A percentile compares a stretch with the other conserved stretches of the same genome.
Conservation (phyloP, 2,797 vertebrate species). For the Sebastes kiyomatsui region DNA sequence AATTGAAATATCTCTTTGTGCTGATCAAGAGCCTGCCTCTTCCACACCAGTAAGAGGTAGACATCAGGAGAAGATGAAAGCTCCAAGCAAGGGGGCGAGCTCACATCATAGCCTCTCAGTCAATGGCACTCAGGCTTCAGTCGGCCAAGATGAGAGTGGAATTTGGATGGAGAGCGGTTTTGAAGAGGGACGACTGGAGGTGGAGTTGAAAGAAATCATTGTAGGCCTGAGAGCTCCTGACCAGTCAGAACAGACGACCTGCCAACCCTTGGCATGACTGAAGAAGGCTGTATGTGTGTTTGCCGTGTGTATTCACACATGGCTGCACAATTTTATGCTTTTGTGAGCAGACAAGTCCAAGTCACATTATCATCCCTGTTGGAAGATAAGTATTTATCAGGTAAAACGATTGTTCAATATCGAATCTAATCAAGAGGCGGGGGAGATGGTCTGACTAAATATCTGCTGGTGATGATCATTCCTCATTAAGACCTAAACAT, state of each 20-base stretch:
- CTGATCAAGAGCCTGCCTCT: constrained; percentile 61
- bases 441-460: neutral
- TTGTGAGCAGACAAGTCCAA: neutral
- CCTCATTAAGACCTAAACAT: neutral
- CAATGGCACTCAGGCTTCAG: constrained; percentile 54
- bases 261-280: constrained; percentile 14
- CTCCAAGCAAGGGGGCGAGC: constrained; percentile 28
- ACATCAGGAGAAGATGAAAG: constrained; percentile 66
- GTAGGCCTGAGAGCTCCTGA: constrained; percentile 39
- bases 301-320: neutral
- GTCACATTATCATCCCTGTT: constrained; percentile 1
- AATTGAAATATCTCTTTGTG: constrained; percentile 40
- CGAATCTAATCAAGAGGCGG: constrained; percentile 9
- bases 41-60: constrained; percentile 42
- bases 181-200: constrained; percentile 48
- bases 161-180: constrained; percentile 47
- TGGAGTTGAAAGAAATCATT: constrained; percentile 64
- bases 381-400: constrained; percentile 23
- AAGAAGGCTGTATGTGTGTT: constrained; percentile 4
- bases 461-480: neutral
- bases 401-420: constrained; percentile 5
- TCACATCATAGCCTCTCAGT: constrained; percentile 57
- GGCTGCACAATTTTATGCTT: neutral
- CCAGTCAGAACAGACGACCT: constrained; percentile 45
- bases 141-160: constrained; percentile 62